A percentile compares a stretch with the other conserved stretches of the same genome.
These are phyloP conservation scores for Oreocharis arfaki DNA, from an alignment of 2,113 vertebrate genomes.

Conservation along the genomic window DNA sequence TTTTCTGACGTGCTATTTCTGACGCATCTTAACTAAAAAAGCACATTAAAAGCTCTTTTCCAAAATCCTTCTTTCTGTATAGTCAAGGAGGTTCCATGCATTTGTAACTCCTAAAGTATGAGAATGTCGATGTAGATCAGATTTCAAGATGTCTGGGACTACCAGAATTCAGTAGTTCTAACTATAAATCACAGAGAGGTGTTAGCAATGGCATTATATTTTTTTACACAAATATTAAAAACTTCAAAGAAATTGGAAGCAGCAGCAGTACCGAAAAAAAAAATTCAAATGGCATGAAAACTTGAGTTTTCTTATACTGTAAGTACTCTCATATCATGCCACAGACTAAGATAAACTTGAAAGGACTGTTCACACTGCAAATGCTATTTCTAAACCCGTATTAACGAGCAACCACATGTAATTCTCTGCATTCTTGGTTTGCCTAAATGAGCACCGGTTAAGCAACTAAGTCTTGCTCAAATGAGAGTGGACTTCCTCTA, in stretches of 20 bases:
- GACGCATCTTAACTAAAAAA: neutral
- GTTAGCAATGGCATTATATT: neutral
- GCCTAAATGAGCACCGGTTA: neutral
- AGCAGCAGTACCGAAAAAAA: neutral
- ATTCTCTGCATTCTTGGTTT: neutral
- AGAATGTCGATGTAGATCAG: neutral
- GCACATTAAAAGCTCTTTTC: neutral
- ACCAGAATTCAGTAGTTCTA: neutral
- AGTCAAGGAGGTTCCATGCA: neutral
- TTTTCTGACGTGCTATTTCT: neutral
- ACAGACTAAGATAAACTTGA: neutral
- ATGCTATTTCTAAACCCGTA: neutral
- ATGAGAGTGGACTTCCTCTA: neutral
- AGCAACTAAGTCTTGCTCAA: neutral
- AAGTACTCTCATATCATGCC: neutral
- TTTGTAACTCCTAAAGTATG: neutral
- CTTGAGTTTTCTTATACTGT: neutral
- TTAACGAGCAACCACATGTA: neutral
- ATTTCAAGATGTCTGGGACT: neutral
- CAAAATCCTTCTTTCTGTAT: neutral
- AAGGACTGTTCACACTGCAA: neutral
- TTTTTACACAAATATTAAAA: neutral
- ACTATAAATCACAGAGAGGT: neutral
- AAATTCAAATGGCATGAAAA: neutral
- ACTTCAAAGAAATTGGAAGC: neutral